Conservation (phyloP, 2,888 invertebrate genomes). For the Drosophila cyrtoloma region DNA sequence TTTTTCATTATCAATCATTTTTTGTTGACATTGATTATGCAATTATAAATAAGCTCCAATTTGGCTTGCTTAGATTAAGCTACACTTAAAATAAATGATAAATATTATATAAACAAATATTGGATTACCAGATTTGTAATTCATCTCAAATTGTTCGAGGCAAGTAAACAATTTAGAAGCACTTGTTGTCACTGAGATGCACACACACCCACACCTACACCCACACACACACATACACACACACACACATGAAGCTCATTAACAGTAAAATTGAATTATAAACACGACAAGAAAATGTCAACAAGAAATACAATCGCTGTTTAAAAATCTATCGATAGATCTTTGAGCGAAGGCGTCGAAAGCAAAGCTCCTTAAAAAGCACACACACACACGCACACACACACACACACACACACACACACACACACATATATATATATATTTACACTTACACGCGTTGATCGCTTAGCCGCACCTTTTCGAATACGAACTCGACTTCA, state of each 20-base stretch:
- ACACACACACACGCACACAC: not conserved
- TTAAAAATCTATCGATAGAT: conserved; percentile 45
- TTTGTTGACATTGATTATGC: not conserved
- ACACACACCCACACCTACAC: conserved; percentile 6
- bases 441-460: conserved; percentile 48
- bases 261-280: conserved; percentile 30
- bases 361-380: conserved; percentile 28
- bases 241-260: conserved; percentile 25
- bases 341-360: conserved; percentile 10
- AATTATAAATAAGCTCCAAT: not conserved
- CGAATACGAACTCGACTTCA: conserved; percentile 31
- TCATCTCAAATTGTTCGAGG: not conserved
- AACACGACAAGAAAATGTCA: conserved; percentile 52
- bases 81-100: not conserved
- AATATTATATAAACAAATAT: not conserved
- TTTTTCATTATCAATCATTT: not conserved
- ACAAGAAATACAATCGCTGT: conserved; percentile 39
- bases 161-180: conserved; percentile 11
- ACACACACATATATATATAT: not conserved
- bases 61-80: not conserved
- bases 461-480: conserved; percentile 56
- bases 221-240: conserved; percentile 5
- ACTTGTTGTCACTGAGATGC: conserved; percentile 46
- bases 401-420: not conserved
- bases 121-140: not conserved